These are phyloP conservation scores for Tylochromis polylepis DNA, from an alignment of 2,113 vertebrate genomes.

Conservation along the genomic window DNA sequence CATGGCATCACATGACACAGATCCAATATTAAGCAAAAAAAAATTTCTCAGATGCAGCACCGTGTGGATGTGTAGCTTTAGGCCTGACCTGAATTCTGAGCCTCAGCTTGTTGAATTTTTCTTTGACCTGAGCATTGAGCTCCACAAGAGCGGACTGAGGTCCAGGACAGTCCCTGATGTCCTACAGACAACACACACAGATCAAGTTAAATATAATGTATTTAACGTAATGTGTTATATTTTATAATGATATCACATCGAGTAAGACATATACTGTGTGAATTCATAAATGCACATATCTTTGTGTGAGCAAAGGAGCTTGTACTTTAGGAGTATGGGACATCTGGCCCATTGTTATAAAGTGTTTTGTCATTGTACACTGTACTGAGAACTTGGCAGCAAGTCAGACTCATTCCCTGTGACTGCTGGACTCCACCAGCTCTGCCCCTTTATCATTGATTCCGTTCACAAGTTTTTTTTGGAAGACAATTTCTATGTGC, in stretches of 20 bases:
- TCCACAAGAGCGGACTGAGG: constrained; percentile 79
- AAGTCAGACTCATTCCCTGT: neutral
- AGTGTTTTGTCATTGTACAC: neutral
- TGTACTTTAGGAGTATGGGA: neutral
- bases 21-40: neutral
- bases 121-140: constrained; percentile 85
- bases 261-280: neutral
- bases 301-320: neutral
- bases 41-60: neutral
- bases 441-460: neutral
- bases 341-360: neutral
- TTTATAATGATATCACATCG: neutral
- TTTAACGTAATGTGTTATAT: no score
- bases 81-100: constrained; percentile 85
- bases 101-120: constrained; percentile 82
- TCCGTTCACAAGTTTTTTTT: neutral
- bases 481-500: neutral
- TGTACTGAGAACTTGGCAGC: neutral
- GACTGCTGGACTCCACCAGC: neutral
- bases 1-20: neutral
- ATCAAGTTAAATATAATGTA: neutral
- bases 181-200: constrained; percentile 40
- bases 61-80: neutral
- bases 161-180: constrained; percentile 79
- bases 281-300: neutral